Evolutionary conservation across 2,797 vertebrate species (phyloP).

Genomic region (Pseudocheirus occidentalis): DNA sequence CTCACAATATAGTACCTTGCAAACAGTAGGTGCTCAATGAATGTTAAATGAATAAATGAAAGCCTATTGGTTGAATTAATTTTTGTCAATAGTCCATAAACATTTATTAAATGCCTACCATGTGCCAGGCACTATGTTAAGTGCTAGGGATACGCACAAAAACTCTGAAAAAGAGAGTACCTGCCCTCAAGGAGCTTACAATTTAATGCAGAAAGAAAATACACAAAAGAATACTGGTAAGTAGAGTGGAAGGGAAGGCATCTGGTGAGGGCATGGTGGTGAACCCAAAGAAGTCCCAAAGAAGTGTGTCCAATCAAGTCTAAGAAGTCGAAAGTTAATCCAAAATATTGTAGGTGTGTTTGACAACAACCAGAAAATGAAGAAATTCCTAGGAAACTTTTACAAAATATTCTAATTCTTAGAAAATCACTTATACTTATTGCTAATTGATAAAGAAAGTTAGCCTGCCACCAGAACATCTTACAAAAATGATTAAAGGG

Average conservation of each 20-base stretch:
- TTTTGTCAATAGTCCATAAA: not conserved
- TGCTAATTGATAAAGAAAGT: not conserved
- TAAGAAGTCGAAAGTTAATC: not conserved
- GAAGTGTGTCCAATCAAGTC: not conserved
- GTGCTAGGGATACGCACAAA: not conserved
- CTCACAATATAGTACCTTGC: not conserved
- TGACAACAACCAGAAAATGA: constrained; percentile 6
- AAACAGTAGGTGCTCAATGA: not conserved
- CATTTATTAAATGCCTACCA: not conserved
- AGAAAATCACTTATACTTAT: not conserved
- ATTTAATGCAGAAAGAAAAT: not conserved
- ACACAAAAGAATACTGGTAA: not conserved
- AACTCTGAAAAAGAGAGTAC: not conserved
- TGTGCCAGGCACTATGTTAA: not conserved
- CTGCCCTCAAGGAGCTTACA: not conserved
- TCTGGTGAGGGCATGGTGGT: not conserved
- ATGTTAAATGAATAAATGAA: not conserved
- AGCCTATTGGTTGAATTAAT: not conserved
- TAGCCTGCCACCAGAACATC: constrained; percentile 16
- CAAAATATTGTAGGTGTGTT: not conserved
- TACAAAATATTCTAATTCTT: not conserved
- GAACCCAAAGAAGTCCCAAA: not conserved
- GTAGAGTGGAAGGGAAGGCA: not conserved
- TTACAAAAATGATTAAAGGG: constrained; percentile 26
- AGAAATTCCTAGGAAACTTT: not conserved